Percentiles rank a stretch among this genome's conserved stretches.
Evolutionary conservation across 1,140 invertebrate species (phyloP).

Genomic region (Nilaparvata lugens): DNA sequence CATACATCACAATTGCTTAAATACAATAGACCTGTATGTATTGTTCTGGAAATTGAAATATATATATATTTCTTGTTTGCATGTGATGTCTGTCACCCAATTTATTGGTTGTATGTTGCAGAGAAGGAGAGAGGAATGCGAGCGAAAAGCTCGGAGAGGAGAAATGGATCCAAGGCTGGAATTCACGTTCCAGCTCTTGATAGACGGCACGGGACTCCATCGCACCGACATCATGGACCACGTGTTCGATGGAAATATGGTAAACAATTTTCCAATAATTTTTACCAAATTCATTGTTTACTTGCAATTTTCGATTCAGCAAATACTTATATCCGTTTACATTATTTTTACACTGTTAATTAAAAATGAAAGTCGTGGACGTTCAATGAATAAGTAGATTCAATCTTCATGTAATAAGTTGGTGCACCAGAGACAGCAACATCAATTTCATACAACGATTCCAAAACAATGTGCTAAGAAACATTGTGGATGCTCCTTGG

Average conservation of each 20-base stretch:
- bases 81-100: not conserved
- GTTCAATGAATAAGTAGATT: too few relatives aligned
- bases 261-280: constrained; percentile 30
- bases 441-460: too few relatives aligned
- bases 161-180: constrained; percentile 83
- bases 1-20: not conserved
- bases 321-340: too few relatives aligned
- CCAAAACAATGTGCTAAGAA: too few relatives aligned
- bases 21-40: not conserved
- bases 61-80: not conserved
- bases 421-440: too few relatives aligned
- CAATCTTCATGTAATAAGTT: too few relatives aligned
- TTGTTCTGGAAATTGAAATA: not conserved
- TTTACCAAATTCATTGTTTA: too few relatives aligned
- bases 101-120: constrained; percentile 30
- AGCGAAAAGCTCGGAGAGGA: constrained; percentile 72
- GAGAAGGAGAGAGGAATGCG: constrained; percentile 82
- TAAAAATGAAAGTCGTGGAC: too few relatives aligned
- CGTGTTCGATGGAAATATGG: constrained; percentile 81
- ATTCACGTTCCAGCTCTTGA: constrained; percentile 76
- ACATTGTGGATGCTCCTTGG: too few relatives aligned
- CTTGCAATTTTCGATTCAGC: too few relatives aligned
- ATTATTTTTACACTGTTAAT: too few relatives aligned
- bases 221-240: constrained; percentile 80
- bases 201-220: constrained; percentile 66